phyloP scores from a whole-genome alignment of 2,797 vertebrate genomes.

The Distichodus sexfasciatus region DNA sequence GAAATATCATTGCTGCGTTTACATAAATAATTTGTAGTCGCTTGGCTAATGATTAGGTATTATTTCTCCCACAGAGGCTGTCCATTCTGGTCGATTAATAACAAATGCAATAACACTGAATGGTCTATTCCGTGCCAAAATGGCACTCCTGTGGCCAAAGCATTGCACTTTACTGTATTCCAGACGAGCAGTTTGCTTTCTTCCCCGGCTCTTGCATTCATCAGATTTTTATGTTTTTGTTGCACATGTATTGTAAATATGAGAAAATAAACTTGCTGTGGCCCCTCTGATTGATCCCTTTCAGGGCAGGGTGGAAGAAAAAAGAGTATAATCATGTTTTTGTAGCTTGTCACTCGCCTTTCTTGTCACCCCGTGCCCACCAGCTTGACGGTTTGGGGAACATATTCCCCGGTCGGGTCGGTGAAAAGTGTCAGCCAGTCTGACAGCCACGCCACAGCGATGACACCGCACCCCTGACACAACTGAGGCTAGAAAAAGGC shows the following conservation, averaged over 20 bases:
- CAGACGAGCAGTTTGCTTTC: neutral
- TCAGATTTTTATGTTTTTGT: neutral
- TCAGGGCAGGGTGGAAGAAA: constrained; percentile 2
- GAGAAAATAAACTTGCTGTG: neutral
- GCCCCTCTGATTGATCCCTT: neutral
- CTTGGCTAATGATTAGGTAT: constrained; percentile 68
- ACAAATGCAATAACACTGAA: constrained; percentile 60
- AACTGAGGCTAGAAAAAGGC: constrained; percentile 86
- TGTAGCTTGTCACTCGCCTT: constrained; percentile 65
- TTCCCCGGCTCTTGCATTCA: neutral
- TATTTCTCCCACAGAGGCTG: constrained; percentile 55
- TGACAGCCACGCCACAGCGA: constrained; percentile 93
- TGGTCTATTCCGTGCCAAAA: constrained; percentile 50
- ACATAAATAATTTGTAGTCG: constrained; percentile 71
- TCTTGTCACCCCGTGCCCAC: constrained; percentile 77
- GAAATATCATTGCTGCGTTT: constrained; percentile 72
- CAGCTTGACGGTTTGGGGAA: constrained; percentile 89
- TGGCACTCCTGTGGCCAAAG: constrained; percentile 18
- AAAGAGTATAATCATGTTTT: constrained; percentile 63
- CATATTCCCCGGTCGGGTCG: constrained; percentile 88
- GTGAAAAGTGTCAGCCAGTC: constrained; percentile 82
- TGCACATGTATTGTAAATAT: neutral
- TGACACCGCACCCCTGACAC: constrained; percentile 82
- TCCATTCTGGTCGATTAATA: constrained; percentile 62
- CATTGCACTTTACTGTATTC: constrained; percentile 16